Conservation (phyloP, 2,113 vertebrate species). For the Dipodomys spectabilis region DNA sequence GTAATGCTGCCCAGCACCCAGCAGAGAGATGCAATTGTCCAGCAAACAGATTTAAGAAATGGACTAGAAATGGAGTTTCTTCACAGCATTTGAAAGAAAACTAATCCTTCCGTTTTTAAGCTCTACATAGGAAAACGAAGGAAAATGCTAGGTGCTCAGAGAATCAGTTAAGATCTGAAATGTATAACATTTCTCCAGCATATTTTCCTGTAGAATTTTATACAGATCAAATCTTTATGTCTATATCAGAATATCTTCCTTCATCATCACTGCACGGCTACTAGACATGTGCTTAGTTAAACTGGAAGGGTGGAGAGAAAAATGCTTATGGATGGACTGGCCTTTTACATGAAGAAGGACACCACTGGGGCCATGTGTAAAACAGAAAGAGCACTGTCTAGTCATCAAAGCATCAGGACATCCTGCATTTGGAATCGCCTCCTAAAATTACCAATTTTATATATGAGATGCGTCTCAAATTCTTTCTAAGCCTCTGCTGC, state of each 20-base stretch:
- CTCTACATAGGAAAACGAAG: slow-evolving; percentile 71
- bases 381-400: background rate
- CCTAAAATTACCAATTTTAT: background rate
- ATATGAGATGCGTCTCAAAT: background rate
- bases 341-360: background rate
- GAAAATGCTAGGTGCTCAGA: slow-evolving; percentile 56
- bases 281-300: slow-evolving; percentile 64
- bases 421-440: background rate
- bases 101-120: slow-evolving; percentile 73
- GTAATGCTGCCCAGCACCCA: slow-evolving; percentile 64
- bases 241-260: slow-evolving; percentile 54
- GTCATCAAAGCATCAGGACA: background rate
- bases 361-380: background rate
- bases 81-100: slow-evolving; percentile 67
- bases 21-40: slow-evolving; percentile 77
- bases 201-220: slow-evolving; percentile 72
- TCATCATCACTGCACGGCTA: slow-evolving; percentile 35
- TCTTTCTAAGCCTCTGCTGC: background rate
- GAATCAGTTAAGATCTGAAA: slow-evolving; percentile 67
- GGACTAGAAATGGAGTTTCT: slow-evolving; percentile 66
- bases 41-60: slow-evolving; percentile 69
- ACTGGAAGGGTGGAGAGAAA: slow-evolving; percentile 24
- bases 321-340: slow-evolving; percentile 43
- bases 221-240: slow-evolving; percentile 71
- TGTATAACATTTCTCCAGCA: slow-evolving; percentile 39